Conservation (phyloP, 2,888 invertebrate genomes). For the Caenorhabditis sp. region DNA sequence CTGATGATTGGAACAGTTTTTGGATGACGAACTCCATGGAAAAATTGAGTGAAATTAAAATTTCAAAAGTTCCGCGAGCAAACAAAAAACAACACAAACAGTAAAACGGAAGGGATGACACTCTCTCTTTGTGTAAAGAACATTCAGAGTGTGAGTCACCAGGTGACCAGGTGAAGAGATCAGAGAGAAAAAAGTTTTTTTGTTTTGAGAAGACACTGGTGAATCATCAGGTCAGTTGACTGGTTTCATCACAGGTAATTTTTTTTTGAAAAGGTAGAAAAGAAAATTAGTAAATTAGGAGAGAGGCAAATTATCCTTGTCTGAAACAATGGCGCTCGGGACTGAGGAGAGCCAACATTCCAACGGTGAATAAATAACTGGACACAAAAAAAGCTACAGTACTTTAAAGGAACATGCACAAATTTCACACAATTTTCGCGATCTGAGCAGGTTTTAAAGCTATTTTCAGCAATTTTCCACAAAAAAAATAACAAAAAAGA, state of each 20-base stretch:
- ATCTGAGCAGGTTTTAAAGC: no score
- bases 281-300: no score
- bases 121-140: conserved; percentile 6
- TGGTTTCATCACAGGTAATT: conserved; percentile 21
- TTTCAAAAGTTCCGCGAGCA: background rate
- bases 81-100: conserved; percentile 6
- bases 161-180: no score
- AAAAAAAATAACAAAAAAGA: background rate
- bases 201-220: conserved; percentile 5
- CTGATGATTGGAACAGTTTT: background rate
- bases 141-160: conserved; percentile 9
- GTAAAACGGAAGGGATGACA: conserved; percentile 21
- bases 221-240: conserved; percentile 36
- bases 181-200: background rate
- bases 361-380: no score
- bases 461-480: no score
- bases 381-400: no score
- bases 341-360: no score
- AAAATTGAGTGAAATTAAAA: background rate
- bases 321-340: no score
- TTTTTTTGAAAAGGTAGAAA: background rate
- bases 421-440: no score
- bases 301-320: no score
- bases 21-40: background rate
- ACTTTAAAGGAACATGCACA: no score